Conservation (phyloP, 2,888 invertebrate species). For the Synanthedon formicaeformis region DNA sequence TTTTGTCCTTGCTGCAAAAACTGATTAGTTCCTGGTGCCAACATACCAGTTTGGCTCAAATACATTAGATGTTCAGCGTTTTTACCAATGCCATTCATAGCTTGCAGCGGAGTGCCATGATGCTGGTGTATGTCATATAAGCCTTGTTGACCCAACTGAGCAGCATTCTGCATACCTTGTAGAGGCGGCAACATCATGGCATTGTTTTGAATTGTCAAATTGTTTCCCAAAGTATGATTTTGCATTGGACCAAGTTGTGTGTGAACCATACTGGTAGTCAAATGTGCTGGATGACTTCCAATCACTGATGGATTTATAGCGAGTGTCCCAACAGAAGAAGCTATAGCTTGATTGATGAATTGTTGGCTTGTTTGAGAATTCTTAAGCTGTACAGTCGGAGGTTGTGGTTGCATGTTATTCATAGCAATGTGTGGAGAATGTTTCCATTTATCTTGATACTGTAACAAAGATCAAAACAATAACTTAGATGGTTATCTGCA, state of each 20-base stretch:
- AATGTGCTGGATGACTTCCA: constrained; percentile 58
- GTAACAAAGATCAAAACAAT: constrained; percentile 31
- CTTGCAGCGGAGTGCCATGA: constrained; percentile 58
- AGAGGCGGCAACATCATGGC: constrained; percentile 63
- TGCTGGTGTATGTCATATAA: constrained; percentile 64
- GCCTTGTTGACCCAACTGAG: constrained; percentile 64
- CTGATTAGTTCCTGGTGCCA: constrained; percentile 72
- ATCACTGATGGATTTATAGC: constrained; percentile 62
- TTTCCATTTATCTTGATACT: constrained; percentile 91
- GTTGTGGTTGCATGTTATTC: constrained; percentile 71
- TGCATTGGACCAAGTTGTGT: constrained; percentile 67
- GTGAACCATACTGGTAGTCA: constrained; percentile 65
- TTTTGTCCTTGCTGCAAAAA: constrained; percentile 74
- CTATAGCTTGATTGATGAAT: constrained; percentile 59
- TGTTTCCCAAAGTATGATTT: constrained; percentile 57
- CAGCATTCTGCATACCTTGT: constrained; percentile 64
- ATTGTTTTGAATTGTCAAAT: constrained; percentile 53
- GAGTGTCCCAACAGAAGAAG: constrained; percentile 58
- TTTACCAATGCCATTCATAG: constrained; percentile 65
- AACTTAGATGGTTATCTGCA: not conserved
- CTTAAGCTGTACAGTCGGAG: constrained; percentile 57
- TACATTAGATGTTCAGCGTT: constrained; percentile 65
- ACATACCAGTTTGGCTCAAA: constrained; percentile 64
- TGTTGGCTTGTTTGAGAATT: constrained; percentile 66
- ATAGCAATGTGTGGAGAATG: constrained; percentile 74